phyloP scores from a whole-genome alignment of 2,113 vertebrate genomes.

The Callipepla californica region DNA sequence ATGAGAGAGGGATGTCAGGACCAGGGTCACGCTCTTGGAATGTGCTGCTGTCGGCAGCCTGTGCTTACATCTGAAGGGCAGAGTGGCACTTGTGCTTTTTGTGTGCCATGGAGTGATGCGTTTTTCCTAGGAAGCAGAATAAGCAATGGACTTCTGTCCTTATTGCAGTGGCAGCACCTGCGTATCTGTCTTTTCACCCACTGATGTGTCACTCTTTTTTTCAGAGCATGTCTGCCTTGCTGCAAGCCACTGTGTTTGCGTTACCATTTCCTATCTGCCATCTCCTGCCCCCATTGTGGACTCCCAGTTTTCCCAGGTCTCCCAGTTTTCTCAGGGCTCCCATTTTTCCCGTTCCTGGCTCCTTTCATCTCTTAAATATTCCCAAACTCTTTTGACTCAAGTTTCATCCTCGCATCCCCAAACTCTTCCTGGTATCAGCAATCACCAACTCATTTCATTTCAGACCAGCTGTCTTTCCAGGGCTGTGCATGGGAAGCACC shows the following conservation, averaged over 20 bases:
- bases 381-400: fast-evolving
- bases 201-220: fast-evolving
- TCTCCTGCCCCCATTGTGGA: neutral
- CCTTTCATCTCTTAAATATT: neutral
- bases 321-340: neutral
- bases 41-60: neutral
- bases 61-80: neutral
- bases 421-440: neutral
- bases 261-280: neutral
- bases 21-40: neutral
- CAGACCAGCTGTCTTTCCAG: neutral
- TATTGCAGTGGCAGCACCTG: neutral
- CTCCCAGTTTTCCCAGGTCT: neutral
- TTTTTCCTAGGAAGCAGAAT: neutral
- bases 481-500: neutral
- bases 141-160: neutral
- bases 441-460: neutral
- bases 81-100: neutral
- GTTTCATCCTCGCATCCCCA: neutral
- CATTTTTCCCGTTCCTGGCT: neutral
- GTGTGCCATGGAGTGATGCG: neutral
- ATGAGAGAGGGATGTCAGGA: neutral
- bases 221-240: neutral
- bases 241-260: neutral
- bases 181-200: neutral